These are phyloP conservation scores for Chaetophractus vellerosus DNA, from an alignment of 2,797 vertebrate genomes.

Conservation along the genomic window DNA sequence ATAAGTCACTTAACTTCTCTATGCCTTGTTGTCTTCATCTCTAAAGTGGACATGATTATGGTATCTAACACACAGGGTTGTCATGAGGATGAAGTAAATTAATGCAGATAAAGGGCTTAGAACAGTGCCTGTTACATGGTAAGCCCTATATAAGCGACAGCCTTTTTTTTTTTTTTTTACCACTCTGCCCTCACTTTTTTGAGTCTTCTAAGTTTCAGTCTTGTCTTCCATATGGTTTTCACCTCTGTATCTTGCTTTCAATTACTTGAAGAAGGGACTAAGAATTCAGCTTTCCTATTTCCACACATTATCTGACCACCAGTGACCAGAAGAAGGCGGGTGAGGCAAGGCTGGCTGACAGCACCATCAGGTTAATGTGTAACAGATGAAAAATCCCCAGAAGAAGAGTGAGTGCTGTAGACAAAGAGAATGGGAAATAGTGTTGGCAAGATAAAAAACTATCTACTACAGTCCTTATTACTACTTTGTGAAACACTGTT, in stretches of 20 bases:
- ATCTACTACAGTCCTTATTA: not conserved
- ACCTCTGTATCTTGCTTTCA: constrained; percentile 20
- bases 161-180: not conserved
- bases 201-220: not conserved
- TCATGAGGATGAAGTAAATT: constrained; percentile 11
- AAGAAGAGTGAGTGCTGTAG: not conserved
- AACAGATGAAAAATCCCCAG: not conserved
- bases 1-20: not conserved
- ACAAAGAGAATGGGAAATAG: not conserved
- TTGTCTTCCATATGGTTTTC: constrained; percentile 6
- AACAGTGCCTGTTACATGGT: not conserved
- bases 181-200: not conserved
- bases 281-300: constrained; percentile 47
- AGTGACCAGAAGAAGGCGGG: not conserved
- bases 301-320: not conserved
- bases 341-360: not conserved
- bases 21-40: not conserved
- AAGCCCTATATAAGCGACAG: not conserved
- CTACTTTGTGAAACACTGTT: not conserved
- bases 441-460: not conserved
- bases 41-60: not conserved
- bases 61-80: not conserved
- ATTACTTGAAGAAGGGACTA: not conserved
- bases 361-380: not conserved
- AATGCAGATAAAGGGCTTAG: not conserved